Evolutionary conservation across 2,888 invertebrate species (phyloP), one percentile per base, ranked within the genome.

Genomic region (Synergus laeviventris): DNA sequence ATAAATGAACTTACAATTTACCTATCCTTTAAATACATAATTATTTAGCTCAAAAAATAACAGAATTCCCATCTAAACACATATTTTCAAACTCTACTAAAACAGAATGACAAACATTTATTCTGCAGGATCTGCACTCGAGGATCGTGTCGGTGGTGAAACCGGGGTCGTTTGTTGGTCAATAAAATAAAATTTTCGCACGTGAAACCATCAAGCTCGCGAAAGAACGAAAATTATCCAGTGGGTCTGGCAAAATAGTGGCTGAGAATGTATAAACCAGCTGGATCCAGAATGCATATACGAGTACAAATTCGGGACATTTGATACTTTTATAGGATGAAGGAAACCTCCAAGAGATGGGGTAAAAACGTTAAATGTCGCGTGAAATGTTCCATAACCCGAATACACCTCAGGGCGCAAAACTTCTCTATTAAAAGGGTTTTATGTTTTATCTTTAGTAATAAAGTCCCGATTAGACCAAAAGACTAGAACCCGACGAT

Each of bases 381-480:
- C 45, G 70, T 70, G 49, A 31, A 49, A 54, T 31, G 70, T 70
- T 49, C 49, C 49, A 49, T 49, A 36, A 11, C 70, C 54, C 11
- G 42, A 31, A 64, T 21, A 42, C 11, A 42, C 21, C 21, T 14
- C 7, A 42, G 42, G 16, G 14, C 5, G 39, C 4, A 14, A 64
- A 64, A 42, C n/a, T 42, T 42, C 42, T 49, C 9, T n/a, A 31
- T 49, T 12, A 59, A 24, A 59, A 59, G 24, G 59, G 59, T 24
- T 59, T 24, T 1, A 24, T n/a, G 82, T 85, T 85, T 84, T 84
- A 85, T 85, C n/a, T 83, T 66, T 76, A 39, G 81, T 80, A 76
- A 79, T 84, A 85, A 85, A 85, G 74, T 82, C 78, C 60, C 85
- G 84, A 86, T 86, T 85, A 86, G 84, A 78, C 56, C 2, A 2